These are phyloP conservation scores for Bubo blakistoni DNA, from an alignment of 2,113 vertebrate species.

Conservation along the genomic window DNA sequence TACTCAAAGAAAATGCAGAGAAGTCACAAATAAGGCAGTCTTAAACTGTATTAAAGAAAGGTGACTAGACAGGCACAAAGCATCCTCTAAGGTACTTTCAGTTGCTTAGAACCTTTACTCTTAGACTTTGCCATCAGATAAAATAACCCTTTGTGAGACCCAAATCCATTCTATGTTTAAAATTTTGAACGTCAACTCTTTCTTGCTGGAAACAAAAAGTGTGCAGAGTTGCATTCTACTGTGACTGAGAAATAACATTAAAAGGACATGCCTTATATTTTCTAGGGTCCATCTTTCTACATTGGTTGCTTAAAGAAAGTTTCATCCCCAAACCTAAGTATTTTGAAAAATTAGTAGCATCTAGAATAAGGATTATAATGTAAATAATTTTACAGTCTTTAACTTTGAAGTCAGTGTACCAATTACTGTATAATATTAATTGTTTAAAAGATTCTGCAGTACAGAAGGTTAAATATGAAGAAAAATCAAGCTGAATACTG, in stretches of 20 bases:
- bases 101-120: not conserved
- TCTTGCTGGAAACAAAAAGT: not conserved
- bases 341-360: not conserved
- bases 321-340: not conserved
- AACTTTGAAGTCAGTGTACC: not conserved
- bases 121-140: not conserved
- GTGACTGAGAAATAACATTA: not conserved
- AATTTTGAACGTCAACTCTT: not conserved
- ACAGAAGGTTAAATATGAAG: not conserved
- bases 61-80: not conserved
- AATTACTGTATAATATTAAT: not conserved
- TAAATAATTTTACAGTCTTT: not conserved
- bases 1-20: not conserved
- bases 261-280: not conserved
- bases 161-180: not conserved
- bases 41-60: not conserved
- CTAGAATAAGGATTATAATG: not conserved
- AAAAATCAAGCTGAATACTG: not conserved
- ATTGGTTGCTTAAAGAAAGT: not conserved
- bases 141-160: not conserved
- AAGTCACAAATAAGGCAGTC: not conserved
- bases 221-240: not conserved
- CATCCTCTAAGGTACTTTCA: not conserved
- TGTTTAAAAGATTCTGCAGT: not conserved
- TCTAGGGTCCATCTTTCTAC: not conserved